A percentile compares a stretch with the other conserved stretches of the same genome.
These are phyloP conservation scores for Anthoscopus minutus DNA, from an alignment of 2,113 vertebrate genomes.

Conservation along the genomic window DNA sequence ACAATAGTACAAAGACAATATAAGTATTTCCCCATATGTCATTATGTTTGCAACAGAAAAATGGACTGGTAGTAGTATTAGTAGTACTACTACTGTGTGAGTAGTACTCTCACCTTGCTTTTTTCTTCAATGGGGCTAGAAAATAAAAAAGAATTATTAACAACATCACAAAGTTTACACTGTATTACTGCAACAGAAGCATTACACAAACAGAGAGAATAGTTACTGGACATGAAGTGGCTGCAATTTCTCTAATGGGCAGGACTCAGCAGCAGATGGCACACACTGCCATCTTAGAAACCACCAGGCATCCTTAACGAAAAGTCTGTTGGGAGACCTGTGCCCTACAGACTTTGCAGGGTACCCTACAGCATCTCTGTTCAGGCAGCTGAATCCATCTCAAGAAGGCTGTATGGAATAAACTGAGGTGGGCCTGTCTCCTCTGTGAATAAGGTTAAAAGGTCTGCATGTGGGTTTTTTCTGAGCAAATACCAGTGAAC, in stretches of 20 bases:
- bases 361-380: not conserved
- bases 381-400: not conserved
- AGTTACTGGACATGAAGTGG: not conserved
- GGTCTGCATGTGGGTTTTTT: not conserved
- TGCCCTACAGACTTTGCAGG: not conserved
- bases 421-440: not conserved
- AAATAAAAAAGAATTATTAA: slow-evolving; percentile 34
- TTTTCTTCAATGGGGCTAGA: slow-evolving; percentile 33
- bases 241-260: not conserved
- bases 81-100: no score
- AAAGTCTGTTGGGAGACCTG: not conserved
- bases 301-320: not conserved
- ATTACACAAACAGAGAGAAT: not conserved
- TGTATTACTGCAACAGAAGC: not conserved
- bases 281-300: not conserved
- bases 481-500: not conserved
- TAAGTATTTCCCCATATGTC: not conserved
- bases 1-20: not conserved
- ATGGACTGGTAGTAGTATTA: no score
- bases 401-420: not conserved
- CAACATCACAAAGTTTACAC: not conserved
- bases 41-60: not conserved
- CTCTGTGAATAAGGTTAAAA: not conserved
- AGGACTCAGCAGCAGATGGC: not conserved
- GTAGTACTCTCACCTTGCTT: slow-evolving; percentile 22